Percentiles rank a stretch among this genome's conserved stretches.
phyloP scores from a whole-genome alignment of 2,113 vertebrate species.

The Prietella phreatophila region DNA sequence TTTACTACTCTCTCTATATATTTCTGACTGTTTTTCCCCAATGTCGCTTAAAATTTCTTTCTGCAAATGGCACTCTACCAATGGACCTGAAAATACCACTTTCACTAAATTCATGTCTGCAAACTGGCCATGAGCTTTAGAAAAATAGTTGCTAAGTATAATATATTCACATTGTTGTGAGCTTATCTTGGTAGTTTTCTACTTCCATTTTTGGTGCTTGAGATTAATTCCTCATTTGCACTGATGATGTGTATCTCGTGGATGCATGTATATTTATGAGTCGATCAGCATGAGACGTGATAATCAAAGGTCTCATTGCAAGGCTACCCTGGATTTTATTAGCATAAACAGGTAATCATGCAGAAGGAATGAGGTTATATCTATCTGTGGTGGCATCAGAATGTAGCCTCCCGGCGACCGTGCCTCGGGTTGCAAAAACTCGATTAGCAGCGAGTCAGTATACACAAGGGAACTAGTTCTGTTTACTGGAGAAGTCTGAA shows the following conservation, averaged over 20 bases:
- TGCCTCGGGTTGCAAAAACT: conserved; percentile 32
- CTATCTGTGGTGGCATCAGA: conserved; percentile 43
- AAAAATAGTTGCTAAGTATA: conserved; percentile 4
- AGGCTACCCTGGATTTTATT: conserved; percentile 52
- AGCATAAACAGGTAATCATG: conserved; percentile 55
- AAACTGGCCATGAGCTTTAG: neutral
- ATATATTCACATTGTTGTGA: conserved; percentile 20
- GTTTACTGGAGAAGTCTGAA: neutral
- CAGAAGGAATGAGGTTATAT: conserved; percentile 43
- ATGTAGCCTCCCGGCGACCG: conserved; percentile 11
- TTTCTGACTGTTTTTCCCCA: neutral
- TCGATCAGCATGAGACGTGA: conserved; percentile 43
- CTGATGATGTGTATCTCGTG: conserved; percentile 42
- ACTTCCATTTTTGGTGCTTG: conserved; percentile 38
- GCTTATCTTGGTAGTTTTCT: conserved; percentile 14
- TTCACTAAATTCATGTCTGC: neutral
- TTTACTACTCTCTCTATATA: neutral
- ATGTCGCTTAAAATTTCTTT: neutral
- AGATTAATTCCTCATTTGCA: conserved; percentile 46
- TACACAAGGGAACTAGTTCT: conserved; percentile 22
- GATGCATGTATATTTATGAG: conserved; percentile 51
- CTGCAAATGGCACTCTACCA: conserved; percentile 20
- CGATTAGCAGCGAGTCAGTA: conserved; percentile 25
- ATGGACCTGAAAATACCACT: neutral
- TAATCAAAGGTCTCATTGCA: conserved; percentile 43